Base-by-base conservation (phyloP, 2,113 vertebrate species). In the Hemichromis elongatus region DNA sequence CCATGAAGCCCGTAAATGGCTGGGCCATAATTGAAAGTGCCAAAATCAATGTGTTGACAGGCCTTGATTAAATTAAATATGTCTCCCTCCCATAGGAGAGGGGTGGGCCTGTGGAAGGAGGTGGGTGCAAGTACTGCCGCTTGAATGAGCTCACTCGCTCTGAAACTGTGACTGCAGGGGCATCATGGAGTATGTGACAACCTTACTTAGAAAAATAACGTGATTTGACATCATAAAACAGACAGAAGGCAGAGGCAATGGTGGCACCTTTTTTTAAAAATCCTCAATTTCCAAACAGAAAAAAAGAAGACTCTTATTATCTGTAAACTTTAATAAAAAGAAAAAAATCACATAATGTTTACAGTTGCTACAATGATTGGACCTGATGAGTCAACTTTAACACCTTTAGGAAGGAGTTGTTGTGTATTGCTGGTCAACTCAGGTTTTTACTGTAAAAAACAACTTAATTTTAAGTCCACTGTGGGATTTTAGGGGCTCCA, bases 31-130 rank as follows among this genome's bases (percentile, higher is more conserved):
- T 98, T 98, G 97, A 98, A 99, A 98, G 97, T 97, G 97, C 97
- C 97, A 97, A 97, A 98, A 99, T 98, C 98, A 99, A 99, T 98
- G 97, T 94, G 96, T 94, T 98, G 97, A 98, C 97, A 98, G 96
- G 96, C 96, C 96, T 99, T 95, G 98, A 99, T 99, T 98, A 97
- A 98, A 98, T 98, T 98, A 98, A 98, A 98, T 98, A 98, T 97
- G 97, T 98, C 97, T 96, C 96, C 93, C 97, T 96, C 96, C 93
- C 96, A 86, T 35, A 89, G 90, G 88, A 89, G 81, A 68, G 82
- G 80, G 86, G 81, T 77, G 88, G 87, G 82, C 73, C 21, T 30
- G 80, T 50, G 61, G 57, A 35, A 61, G 56, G 85, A 75, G 92
- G 84, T 68, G 84, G 88, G 79, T 73, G 66, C 47, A 8, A 68